These are phyloP conservation scores for Plagiodera versicolora DNA, from an alignment of 2,888 invertebrate genomes.

Conservation along the genomic window DNA sequence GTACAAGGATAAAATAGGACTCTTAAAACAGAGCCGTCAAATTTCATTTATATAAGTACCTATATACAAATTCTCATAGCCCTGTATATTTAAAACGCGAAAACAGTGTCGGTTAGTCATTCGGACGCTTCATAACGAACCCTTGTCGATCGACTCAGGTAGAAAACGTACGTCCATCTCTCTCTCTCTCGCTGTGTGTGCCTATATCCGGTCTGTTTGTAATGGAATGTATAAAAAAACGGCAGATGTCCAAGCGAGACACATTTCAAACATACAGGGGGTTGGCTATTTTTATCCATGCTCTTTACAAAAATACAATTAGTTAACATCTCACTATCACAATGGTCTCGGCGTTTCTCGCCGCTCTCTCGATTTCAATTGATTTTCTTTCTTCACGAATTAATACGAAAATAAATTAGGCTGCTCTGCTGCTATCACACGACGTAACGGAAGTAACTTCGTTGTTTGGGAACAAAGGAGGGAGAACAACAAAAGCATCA, in stretches of 20 bases:
- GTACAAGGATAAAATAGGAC: conserved; percentile 51
- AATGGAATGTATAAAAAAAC: conserved; percentile 40
- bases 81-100: conserved; percentile 30
- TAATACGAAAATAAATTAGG: conserved; percentile 26
- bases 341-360: conserved; percentile 39
- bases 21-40: conserved; percentile 49
- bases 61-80: conserved; percentile 36
- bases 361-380: conserved; percentile 6
- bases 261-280: conserved; percentile 17
- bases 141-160: conserved; percentile 23
- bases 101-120: not conserved
- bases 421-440: conserved; percentile 34
- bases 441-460: conserved; percentile 25
- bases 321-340: conserved; percentile 49
- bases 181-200: conserved; percentile 30
- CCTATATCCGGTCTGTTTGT: conserved; percentile 33
- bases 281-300: conserved; percentile 10
- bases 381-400: conserved; percentile 29
- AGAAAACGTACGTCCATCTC: conserved; percentile 28
- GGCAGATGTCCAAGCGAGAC: conserved; percentile 20
- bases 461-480: conserved; percentile 21
- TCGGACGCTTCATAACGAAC: conserved; percentile 11
- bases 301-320: conserved; percentile 47
- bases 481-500: conserved; percentile 27
- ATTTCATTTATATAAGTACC: conserved; percentile 27